phyloP scores from a whole-genome alignment of 2,113 vertebrate species.

The Mus spicilegus region DNA sequence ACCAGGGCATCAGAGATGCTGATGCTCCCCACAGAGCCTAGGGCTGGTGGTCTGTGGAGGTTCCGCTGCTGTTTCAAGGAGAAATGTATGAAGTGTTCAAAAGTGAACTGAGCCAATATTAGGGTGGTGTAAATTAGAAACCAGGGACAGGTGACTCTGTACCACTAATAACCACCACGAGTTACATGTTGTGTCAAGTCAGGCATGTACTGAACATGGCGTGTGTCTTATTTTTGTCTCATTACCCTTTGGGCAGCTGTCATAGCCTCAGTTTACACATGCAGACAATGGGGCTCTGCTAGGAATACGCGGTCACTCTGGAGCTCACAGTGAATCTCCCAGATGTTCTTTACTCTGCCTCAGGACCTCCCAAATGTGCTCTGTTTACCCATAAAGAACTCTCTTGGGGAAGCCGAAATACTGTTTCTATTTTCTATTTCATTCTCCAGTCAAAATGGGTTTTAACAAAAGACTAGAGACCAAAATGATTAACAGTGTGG shows the following conservation, averaged over 20 bases:
- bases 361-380: background rate
- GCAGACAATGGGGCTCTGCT: background rate
- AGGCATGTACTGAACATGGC: background rate
- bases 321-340: background rate
- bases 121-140: background rate
- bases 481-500: background rate
- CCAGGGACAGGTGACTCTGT: background rate
- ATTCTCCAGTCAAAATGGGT: conserved; percentile 10
- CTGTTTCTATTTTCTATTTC: background rate
- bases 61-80: background rate
- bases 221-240: background rate
- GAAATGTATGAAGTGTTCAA: background rate
- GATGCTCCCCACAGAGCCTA: background rate
- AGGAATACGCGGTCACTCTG: background rate
- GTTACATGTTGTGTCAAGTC: background rate
- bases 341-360: background rate
- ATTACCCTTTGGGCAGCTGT: background rate
- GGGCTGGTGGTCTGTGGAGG: background rate
- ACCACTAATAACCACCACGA: background rate
- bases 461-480: background rate
- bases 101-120: background rate
- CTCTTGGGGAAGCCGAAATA: background rate
- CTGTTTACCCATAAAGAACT: background rate
- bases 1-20: background rate
- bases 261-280: background rate